Conservation (phyloP, 2,797 vertebrate genomes). For the Leucoraja ocellata region DNA sequence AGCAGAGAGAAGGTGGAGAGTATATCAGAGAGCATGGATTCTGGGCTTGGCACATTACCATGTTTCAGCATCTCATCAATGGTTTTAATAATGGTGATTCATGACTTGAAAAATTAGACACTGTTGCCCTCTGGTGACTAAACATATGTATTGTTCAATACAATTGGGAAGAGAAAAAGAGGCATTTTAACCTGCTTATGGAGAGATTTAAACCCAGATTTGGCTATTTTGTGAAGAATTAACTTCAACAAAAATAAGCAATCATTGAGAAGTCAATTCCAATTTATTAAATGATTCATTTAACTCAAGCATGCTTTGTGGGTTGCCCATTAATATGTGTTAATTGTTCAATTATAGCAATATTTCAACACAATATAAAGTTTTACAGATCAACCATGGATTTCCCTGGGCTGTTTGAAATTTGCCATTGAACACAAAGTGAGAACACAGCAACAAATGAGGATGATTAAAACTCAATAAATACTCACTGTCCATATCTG, state of each 20-base stretch:
- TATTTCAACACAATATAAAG: neutral
- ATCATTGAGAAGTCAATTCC: neutral
- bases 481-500: neutral
- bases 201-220: neutral
- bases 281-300: neutral
- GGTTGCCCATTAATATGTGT: neutral
- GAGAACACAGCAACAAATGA: neutral
- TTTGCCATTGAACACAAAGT: neutral
- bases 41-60: neutral
- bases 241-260: neutral
- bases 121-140: slow-evolving; percentile 30
- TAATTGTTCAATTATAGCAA: neutral
- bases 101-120: slow-evolving; percentile 3
- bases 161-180: neutral
- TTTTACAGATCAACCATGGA: neutral
- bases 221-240: neutral
- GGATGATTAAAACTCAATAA: neutral
- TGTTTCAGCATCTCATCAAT: neutral
- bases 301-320: neutral
- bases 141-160: neutral
- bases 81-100: neutral
- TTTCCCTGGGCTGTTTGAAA: neutral
- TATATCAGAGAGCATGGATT: neutral
- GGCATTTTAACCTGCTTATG: neutral
- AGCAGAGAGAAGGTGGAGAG: neutral